Evolutionary conservation across 2,888 invertebrate genomes (phyloP), one percentile per base, ranked within the genome.

Genomic region (Eupithecia abbreviata): DNA sequence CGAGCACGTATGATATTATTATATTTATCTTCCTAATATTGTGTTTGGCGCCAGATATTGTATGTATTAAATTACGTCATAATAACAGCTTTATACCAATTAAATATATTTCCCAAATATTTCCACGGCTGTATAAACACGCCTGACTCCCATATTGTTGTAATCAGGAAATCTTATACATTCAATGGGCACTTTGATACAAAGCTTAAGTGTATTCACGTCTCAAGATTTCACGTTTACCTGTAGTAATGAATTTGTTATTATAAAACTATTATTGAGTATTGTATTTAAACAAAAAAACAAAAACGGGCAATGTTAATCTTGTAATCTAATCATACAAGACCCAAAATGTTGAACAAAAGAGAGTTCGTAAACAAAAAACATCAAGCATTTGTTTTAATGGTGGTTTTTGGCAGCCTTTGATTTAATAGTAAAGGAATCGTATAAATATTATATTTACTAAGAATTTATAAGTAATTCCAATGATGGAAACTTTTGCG

Each of bases 131-230:
- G 74, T 74, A 76, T 51, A 76, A 73, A 74, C 73, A 74, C 30
- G 45, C 45, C 75, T 68, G 55, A 15, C n/a, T 66, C 18, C 6
- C 45, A 55, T 77, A 66, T 51, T 41, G n/a, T 51, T 47, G 45
- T 58, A 74, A 78, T 45, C 76, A 76, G 78, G 78, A 78, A 78
- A 78, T 78, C 72, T 78, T 71, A 45, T 72, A 18, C 68, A 74
- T 72, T 76, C 78, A 76, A 69, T 51, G 58, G 58, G 70, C 49
- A 62, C 71, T 73, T 70, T 68, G 69, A 71, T 76, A 74, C 78
- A 74, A 78, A 74, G 78, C 78, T 76, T 72, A 76, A 78, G 78
- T 72, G 73, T 66, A 42, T 18, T n/a, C 66, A 49, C 5, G 47
- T 69, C 47, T 74, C 47, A 73, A 76, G 72, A 69, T 72, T 68